These are phyloP conservation scores for Stratiolaelaps scimitus DNA, from an alignment of 1,140 invertebrate genomes.

Conservation along the genomic window DNA sequence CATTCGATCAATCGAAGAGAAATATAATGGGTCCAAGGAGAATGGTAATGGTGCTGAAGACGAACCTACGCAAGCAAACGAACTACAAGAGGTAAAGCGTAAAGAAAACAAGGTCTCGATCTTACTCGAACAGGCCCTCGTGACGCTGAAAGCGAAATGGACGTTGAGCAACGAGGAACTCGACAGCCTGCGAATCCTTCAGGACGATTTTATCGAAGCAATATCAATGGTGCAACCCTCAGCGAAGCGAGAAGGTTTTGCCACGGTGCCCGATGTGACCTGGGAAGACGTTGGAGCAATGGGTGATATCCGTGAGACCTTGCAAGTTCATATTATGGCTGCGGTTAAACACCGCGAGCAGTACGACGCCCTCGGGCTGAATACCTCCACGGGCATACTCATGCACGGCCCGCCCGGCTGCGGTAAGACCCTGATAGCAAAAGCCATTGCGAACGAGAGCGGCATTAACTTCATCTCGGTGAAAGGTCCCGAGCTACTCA, in stretches of 20 bases:
- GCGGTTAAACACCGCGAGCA: conserved; percentile 73
- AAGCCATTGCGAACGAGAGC: conserved; percentile 89
- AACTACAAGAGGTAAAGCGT: not conserved
- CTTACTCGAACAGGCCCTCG: not conserved
- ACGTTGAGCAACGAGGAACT: conserved; percentile 28
- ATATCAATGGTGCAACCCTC: conserved; percentile 34
- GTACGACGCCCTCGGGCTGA: conserved; percentile 61
- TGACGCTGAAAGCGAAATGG: conserved; percentile 11
- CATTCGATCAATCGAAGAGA: conserved; percentile 16
- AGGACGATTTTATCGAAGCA: conserved; percentile 27
- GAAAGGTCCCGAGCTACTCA: conserved; percentile 88
- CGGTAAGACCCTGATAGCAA: conserved; percentile 81
- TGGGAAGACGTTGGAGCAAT: conserved; percentile 96
- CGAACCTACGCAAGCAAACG: not conserved
- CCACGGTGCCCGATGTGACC: conserved; percentile 87
- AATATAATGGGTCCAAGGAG: not conserved
- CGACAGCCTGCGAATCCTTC: not conserved
- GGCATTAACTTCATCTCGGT: conserved; percentile 94
- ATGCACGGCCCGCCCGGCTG: conserved; percentile 83
- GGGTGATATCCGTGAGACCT: conserved; percentile 67
- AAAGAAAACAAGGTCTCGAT: not conserved
- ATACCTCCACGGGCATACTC: conserved; percentile 67
- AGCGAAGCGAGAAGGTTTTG: conserved; percentile 85
- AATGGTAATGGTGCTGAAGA: not conserved
- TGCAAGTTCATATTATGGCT: conserved; percentile 57